Evolutionary conservation across 2,113 vertebrate species (phyloP), one percentile per base, ranked within the genome.

Genomic region (Apteryx owenii): DNA sequence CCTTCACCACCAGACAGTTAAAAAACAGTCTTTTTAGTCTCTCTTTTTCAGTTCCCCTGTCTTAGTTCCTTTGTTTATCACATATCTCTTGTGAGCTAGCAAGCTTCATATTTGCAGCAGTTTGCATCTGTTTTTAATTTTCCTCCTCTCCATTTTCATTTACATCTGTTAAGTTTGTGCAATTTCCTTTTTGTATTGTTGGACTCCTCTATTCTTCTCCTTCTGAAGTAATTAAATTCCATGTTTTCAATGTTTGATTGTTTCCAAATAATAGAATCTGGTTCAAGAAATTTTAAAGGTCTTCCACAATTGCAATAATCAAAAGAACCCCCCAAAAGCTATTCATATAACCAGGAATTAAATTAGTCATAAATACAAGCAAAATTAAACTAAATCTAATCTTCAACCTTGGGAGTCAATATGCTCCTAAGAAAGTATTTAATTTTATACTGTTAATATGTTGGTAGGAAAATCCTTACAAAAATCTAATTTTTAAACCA

Each of bases 331-430:
- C 21, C 80, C 69, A 88, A 61, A 95, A 95, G 8, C 16, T 82
- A 28, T 65, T 95, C 4, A 65, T 79, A 81, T 72, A 83, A 88
- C 85, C 51, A 38, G 62, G 78, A 9, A 44, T 90, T 88, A 91
- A 72, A 65, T 88, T 77, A 86, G 33, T 78, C 28, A 88, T 69
- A 95, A 92, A 87, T 78, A 64, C 7, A 81, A 72, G 15, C 9
- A 85, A 92, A 96, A 62, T 81, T 88, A 83, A 90, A 89, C 20
- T 78, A 80, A 82, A 94, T 92, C 29, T 82, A 62, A 85, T 83
- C 22, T 88, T 89, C 29, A 33, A 10, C 64, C 26, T 85, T 94
- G 40, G 15, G 5, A 77, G 10, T 54, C 36, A 88, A 71, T 68
- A 91, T 87, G 77, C 7, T 9, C 60, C 6, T 54, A 88, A 77